phyloP scores from a whole-genome alignment of 2,888 invertebrate species.

The Hyposoter dolosus region DNA sequence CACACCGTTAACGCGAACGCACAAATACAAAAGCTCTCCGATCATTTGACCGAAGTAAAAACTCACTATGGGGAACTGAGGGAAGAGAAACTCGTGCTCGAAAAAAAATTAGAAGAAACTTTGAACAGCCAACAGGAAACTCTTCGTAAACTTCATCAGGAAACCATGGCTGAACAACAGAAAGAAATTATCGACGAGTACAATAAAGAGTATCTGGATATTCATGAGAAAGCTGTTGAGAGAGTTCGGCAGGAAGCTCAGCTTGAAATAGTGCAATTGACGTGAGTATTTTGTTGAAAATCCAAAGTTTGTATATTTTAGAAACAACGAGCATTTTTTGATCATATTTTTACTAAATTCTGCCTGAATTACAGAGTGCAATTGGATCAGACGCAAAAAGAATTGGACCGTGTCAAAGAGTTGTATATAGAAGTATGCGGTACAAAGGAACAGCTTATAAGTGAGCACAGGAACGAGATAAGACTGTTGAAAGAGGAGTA shows the following conservation, averaged over 20 bases:
- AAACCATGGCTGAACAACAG: slow-evolving; percentile 75
- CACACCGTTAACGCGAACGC: slow-evolving; percentile 79
- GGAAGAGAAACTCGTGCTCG: slow-evolving; percentile 76
- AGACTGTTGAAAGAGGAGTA: slow-evolving; percentile 84
- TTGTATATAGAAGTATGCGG: slow-evolving; percentile 87
- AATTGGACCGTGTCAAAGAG: slow-evolving; percentile 81
- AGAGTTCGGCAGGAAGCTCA: slow-evolving; percentile 80
- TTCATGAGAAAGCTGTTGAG: slow-evolving; percentile 82
- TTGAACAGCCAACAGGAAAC: slow-evolving; percentile 78
- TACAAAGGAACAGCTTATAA: slow-evolving; percentile 87
- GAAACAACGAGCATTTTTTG: background rate
- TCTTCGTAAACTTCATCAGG: slow-evolving; percentile 76
- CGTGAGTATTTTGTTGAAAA: slow-evolving; percentile 73
- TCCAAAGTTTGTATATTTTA: background rate
- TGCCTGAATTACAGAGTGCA: slow-evolving; percentile 75
- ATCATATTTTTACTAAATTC: background rate
- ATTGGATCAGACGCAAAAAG: slow-evolving; percentile 82
- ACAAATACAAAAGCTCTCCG: slow-evolving; percentile 80
- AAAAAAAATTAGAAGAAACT: slow-evolving; percentile 78
- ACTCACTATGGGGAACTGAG: slow-evolving; percentile 77
- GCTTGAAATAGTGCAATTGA: slow-evolving; percentile 80
- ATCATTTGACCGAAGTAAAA: slow-evolving; percentile 78
- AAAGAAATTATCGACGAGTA: slow-evolving; percentile 77
- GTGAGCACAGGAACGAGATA: slow-evolving; percentile 87
- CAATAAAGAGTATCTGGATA: slow-evolving; percentile 82